Evolutionary conservation across 2,113 vertebrate genomes (phyloP), one percentile per base, ranked within the genome.

Genomic region (Vidua macroura): DNA sequence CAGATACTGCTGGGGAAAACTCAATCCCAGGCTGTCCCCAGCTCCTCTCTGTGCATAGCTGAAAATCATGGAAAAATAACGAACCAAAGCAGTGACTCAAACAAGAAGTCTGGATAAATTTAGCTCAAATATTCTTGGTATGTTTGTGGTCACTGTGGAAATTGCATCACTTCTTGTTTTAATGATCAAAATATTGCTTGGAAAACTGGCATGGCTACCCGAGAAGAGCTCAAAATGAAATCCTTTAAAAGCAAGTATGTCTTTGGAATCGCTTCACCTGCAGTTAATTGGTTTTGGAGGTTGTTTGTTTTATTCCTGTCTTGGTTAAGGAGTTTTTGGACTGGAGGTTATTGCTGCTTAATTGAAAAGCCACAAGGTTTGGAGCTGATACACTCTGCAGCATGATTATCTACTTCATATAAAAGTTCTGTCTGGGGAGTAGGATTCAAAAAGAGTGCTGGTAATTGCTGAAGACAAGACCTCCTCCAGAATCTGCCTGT

Each of bases 121-220:
- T 88, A 96, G 93, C 91, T 83, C 93, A 95, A 95, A 87, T 93
- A 97, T 97, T 97, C 96, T 88, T 94, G 93, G 95, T 91, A 96
- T 97, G 86, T 94, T 97, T 97, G 95, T 81, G 96, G 96, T 97
- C 48, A 4, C 92, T 66, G 74, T 96, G 93, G 96, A 96, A 95
- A 93, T 96, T 75, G 31, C 81, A 93, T 90, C 91, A 87, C 69
- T 51, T 52, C 92, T 95, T 48, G 39, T 63, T 95, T 97, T 93
- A 93, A 81, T 92, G 75, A 96, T 92, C 83, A 89, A 64, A 96
- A 75, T 93, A 95, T 92, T 30, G 13, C 77, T 96, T 56, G 73
- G 59, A 92, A 91, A 87, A 83, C 52, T 89, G 73, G 60, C 60
- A 25, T 11, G n/a, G 30, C 66, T 86, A 11, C 69, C 39, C 3